These are phyloP conservation scores for Acomys russatus DNA, from an alignment of 2,797 vertebrate species.

Conservation along the genomic window DNA sequence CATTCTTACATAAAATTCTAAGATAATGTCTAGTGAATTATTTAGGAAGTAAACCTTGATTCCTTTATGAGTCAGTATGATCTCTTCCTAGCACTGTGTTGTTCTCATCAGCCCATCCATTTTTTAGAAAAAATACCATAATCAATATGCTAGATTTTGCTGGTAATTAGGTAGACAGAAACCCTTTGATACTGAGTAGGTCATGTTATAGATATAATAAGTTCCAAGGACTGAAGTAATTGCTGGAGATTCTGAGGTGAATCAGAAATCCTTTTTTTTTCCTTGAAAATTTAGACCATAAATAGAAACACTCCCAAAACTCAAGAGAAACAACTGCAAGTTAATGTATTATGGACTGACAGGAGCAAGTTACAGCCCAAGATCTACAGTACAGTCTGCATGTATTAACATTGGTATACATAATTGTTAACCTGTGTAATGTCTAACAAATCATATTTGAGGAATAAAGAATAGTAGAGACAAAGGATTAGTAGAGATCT, in stretches of 20 bases:
- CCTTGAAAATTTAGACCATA: neutral
- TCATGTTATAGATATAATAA: conserved; percentile 16
- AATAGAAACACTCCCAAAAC: neutral
- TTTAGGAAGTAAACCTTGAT: conserved; percentile 66
- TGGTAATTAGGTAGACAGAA: conserved; percentile 35
- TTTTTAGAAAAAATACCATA: conserved; percentile 53
- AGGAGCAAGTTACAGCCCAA: neutral
- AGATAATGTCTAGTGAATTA: conserved; percentile 67
- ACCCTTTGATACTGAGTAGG: neutral
- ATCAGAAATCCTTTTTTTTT: neutral
- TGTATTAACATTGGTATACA: conserved; percentile 13
- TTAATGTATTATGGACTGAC: neutral
- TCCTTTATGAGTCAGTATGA: conserved; percentile 64
- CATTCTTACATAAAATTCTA: neutral
- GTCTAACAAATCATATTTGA: conserved; percentile 35
- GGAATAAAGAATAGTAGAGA: neutral
- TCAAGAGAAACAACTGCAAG: neutral
- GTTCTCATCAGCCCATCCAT: conserved; percentile 38
- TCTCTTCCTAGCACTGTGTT: conserved; percentile 42
- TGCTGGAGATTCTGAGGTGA: neutral
- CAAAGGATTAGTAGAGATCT: neutral
- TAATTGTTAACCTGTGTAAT: conserved; percentile 15
- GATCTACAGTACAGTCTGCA: neutral
- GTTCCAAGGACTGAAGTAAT: neutral
- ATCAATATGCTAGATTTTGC: conserved; percentile 28